Base-by-base conservation (phyloP, 2,113 vertebrate genomes). In the Oncorhynchus gorbuscha region DNA sequence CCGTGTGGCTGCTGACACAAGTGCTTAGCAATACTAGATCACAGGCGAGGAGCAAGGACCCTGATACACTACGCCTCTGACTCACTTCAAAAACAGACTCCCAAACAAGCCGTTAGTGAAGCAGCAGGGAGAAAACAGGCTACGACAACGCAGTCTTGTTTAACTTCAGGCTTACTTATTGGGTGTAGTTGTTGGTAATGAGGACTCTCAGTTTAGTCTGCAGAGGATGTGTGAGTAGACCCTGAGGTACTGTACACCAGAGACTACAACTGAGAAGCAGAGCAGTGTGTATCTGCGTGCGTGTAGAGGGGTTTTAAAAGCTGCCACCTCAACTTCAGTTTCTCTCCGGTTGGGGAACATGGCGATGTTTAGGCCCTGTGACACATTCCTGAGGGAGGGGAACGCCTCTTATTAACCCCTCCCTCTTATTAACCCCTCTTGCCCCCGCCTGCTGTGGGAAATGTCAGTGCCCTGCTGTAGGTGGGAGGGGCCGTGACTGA, bases 401-500 rank as follows among this genome's bases (percentile, higher is more conserved):
- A 73, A 71, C 75, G 26, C 20, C 20, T 24, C n/a, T 59, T 24
- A 5, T 9, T 12, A 64, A 3, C n/a, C 9, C 51, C 69, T 79
- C 86, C 20, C 20, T 24, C n/a, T 59, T 24, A 5, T 9, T 12
- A 64, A 3, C n/a, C 9, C 51, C 69, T 79, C 86, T 79, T 76
- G 80, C 75, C 1, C 76, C 82, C 81, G 66, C 74, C 48, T 73
- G 72, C 78, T 55, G 28, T 77, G 79, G 80, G 86, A 89, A 88
- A 84, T 86, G 84, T 91, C 87, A 83, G 76, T 70, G 85, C 87
- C 86, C 18, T 71, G 79, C 51, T 78, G 84, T 89, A 88, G 87
- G 83, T 89, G 89, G 81, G 71, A 24, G 35, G n/a, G 67, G 18
- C 75, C 65, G 48, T 74, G 75, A 66, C 68, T 26, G 3, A 51